These are phyloP conservation scores for Cochlearius cochlearius DNA, from an alignment of 2,113 vertebrate genomes.

Conservation along the genomic window DNA sequence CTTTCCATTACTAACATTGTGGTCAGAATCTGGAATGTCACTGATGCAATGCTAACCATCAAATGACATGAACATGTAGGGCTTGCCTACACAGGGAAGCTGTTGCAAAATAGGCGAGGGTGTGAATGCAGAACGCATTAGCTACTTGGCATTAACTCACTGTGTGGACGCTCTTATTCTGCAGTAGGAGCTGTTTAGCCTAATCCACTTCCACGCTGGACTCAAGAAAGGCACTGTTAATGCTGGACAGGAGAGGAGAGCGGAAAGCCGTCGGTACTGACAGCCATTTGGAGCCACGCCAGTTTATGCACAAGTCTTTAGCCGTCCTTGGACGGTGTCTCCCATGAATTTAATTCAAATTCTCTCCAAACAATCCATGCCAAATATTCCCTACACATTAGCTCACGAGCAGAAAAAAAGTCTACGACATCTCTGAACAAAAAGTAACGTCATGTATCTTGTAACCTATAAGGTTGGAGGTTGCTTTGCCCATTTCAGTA, in stretches of 20 bases:
- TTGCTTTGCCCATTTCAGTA: not conserved
- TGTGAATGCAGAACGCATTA: constrained; percentile 51
- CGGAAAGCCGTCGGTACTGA: not conserved
- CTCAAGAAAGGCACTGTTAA: not conserved
- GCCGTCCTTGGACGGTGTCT: not conserved
- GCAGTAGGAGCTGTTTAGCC: constrained; percentile 10
- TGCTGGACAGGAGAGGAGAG: not conserved
- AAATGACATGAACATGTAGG: constrained; percentile 58
- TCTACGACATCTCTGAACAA: not conserved
- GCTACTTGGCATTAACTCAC: constrained; percentile 2
- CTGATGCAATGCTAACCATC: constrained; percentile 68
- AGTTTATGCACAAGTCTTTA: not conserved
- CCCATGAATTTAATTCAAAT: not conserved
- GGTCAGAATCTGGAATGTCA: constrained; percentile 67
- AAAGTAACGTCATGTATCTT: not conserved
- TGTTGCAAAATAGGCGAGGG: constrained; percentile 61
- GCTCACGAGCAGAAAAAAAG: not conserved
- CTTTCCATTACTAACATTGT: constrained; percentile 68
- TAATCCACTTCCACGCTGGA: constrained; percentile 1
- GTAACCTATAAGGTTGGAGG: not conserved
- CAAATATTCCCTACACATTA: not conserved
- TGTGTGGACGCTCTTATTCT: not conserved
- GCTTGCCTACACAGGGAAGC: constrained; percentile 66
- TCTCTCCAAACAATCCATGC: not conserved
- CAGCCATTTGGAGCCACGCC: not conserved